Evolutionary conservation across 2,888 invertebrate genomes (phyloP).

Genomic region (Erynnis tages): DNA sequence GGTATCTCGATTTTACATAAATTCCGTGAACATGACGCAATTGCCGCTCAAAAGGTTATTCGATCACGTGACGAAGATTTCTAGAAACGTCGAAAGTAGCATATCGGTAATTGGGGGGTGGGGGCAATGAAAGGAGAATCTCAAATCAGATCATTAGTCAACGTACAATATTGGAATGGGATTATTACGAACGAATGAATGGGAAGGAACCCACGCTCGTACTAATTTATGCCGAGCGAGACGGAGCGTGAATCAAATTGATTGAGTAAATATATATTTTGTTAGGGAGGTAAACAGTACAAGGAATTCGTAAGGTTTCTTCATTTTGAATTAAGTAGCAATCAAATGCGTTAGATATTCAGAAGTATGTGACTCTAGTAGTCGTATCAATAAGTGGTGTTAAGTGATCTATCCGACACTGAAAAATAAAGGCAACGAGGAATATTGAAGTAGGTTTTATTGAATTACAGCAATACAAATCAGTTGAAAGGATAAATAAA

Average conservation of each 20-base stretch:
- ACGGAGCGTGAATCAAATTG: neutral
- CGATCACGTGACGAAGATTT: slow-evolving; percentile 13
- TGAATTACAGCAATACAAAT: no score
- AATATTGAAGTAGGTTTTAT: no score
- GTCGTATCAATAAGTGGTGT: no score
- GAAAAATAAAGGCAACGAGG: no score
- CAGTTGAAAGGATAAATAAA: no score
- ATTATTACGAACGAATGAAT: slow-evolving; percentile 19
- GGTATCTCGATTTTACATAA: neutral
- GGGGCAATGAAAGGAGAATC: slow-evolving; percentile 5
- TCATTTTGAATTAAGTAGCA: no score
- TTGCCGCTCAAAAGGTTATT: slow-evolving; percentile 33
- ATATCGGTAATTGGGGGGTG: slow-evolving; percentile 3
- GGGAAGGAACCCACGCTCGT: slow-evolving; percentile 1
- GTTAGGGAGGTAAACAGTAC: no score
- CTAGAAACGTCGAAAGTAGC: slow-evolving; percentile 10
- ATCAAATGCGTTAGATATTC: no score
- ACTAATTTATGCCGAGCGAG: slow-evolving; percentile 1
- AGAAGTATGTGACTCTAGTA: no score
- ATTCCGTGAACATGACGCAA: neutral
- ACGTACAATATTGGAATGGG: slow-evolving; percentile 13
- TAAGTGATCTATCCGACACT: no score
- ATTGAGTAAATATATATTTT: neutral
- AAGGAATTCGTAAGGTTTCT: no score
- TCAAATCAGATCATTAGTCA: slow-evolving; percentile 19